Evolutionary conservation across 1,140 invertebrate genomes (phyloP).

Genomic region (Eufriesea mexicana): DNA sequence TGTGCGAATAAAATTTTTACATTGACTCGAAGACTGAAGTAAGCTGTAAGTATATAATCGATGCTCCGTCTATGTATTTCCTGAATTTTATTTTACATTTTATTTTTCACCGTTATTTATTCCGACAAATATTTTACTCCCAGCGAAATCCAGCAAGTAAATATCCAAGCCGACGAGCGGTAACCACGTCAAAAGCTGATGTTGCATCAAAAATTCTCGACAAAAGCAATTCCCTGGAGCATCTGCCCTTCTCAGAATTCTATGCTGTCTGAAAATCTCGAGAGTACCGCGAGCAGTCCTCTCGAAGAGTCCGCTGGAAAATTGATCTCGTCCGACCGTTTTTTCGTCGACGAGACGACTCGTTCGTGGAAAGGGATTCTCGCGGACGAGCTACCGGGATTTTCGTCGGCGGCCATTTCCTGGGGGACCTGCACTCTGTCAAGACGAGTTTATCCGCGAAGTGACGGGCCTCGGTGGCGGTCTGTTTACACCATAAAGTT

Average conservation of each 20-base stretch:
- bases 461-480: constrained; percentile 50
- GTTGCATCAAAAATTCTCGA: neutral
- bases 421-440: constrained; percentile 68
- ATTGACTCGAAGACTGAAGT: neutral
- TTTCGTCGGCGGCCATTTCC: constrained; percentile 60
- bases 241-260: neutral
- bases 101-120: too few relatives aligned
- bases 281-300: constrained; percentile 1
- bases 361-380: constrained; percentile 55
- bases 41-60: too few relatives aligned
- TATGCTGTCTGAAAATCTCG: neutral
- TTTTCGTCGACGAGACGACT: neutral
- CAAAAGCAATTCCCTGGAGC: neutral
- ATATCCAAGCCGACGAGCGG: neutral
- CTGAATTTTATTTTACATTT: too few relatives aligned
- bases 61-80: too few relatives aligned
- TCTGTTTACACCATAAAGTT: constrained; percentile 67
- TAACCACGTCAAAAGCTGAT: neutral
- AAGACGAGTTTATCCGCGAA: constrained; percentile 67
- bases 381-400: constrained; percentile 48
- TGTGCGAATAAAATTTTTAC: neutral
- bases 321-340: constrained; percentile 36
- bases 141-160: neutral
- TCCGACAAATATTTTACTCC: neutral
- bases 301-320: constrained; percentile 28